Base-by-base conservation (phyloP, 2,888 invertebrate genomes). In the Agrotis segetum region DNA sequence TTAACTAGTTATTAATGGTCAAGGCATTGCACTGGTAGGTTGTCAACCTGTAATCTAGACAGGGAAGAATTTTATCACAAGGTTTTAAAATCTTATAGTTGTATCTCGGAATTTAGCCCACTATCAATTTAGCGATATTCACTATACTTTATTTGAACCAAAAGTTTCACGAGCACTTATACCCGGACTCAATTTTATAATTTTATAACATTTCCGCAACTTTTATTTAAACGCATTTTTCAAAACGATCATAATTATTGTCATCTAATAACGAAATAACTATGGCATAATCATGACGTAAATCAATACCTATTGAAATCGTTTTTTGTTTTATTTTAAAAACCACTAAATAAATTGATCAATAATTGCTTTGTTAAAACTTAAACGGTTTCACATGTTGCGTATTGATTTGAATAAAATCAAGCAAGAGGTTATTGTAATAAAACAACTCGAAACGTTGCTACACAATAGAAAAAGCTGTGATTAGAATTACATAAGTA, bases 341-440 rank as follows among this genome's bases (percentile, higher is more conserved):
- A 74, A 67, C 34, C 63, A 81, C 66, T 69, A 68, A 29, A 56
- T 44, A 47, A 16, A 49, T 53, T 56, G 59, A 60, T 69, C 24
- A 17, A 55, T 47, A 40, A 49, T 56, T 34, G 78, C 58, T 60
- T 71, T 55, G 58, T 77, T 69, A 81, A 81, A 56, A 81, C 64
- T 79, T 79, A 71, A 79, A 66, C 52, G 59, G 44, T 81, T 59
- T 11, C 29, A 49, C 63, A 63, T 63, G 19, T 79, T 62, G 34
- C 60, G 11, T 59, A 40, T 2, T 59, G 60, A 29, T 61, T 50
- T 55, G 53, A 53, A 47, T 13, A 14, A n/a, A 13, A 14, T 14
- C 34, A 24, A 17, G 44, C 67, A 67, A 56, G 44, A 72, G 44
- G 40, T 52, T 53, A 44, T 66, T 14, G 21, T 14, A 21, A 34